Base-by-base conservation (phyloP, 2,888 invertebrate species). In the Sarcophaga rosellei region DNA sequence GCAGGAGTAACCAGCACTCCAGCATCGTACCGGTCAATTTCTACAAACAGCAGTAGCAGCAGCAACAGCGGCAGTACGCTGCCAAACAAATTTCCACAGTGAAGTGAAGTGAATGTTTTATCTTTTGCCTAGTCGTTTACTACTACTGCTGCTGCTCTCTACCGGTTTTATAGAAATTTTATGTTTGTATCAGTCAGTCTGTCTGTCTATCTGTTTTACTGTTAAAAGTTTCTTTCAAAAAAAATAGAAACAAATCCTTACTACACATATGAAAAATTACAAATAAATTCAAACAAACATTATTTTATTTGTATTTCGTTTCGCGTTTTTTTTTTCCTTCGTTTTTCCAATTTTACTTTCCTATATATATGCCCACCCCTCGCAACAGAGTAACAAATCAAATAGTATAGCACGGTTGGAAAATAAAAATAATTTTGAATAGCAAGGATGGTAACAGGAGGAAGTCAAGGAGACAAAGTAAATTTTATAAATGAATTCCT, bases 241-340 rank as follows among this genome's bases (percentile, higher is more conserved):
- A 15, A 23, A 47, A 47, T 11, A 69, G 45, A 20, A 47, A 23
- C 25, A 63, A 53, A 53, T n/a, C 68, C 44, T 35, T 17, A 15
- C 53, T 53, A 53, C 53, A 75, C 70, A 80, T 80, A 66, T 80
- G 70, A 84, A 75, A 70, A 65, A 75, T 76, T 72, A 80, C 74
- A 84, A 84, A 84, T 80, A 75, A 84, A 79, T 63, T 84, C 65
- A 84, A 80, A 75, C 63, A 69, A 84, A 80, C 61, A 80, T 53
- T 47, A 65, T 45, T 59, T 75, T 65, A 47, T 25, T 53, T 47
- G 17, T 4, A 57, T n/a, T 53, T 53, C 17, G 17, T 3, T 53
- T 53, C 3, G 4, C 4, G 4, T 53, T 0, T 53, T 15, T 53
- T 15, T 53, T 35, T 2, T 35, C 2, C 6, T 35, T 35, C 35